phyloP scores from a whole-genome alignment of 2,888 invertebrate genomes.

The Asteroscopus sphinx region DNA sequence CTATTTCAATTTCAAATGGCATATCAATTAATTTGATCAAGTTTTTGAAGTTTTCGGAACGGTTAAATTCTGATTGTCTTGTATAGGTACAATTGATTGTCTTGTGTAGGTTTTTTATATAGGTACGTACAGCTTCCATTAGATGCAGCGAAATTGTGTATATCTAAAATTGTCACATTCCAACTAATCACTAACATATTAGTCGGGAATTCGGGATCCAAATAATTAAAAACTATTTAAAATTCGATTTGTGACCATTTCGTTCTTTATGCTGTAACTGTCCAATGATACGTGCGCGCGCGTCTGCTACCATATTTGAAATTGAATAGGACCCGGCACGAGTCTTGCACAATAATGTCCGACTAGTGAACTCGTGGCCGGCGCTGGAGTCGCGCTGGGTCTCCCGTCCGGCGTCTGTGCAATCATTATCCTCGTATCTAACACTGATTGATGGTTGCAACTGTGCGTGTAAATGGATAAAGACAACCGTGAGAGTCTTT shows the following conservation, averaged over 20 bases:
- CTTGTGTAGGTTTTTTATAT: too few species aligned
- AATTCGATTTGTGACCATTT: conserved; percentile 71
- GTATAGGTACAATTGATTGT: too few species aligned
- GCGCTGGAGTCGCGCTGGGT: conserved; percentile 62
- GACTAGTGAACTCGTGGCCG: conserved; percentile 71
- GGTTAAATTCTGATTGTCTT: too few species aligned
- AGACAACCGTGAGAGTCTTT: conserved; percentile 61
- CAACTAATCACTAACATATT: conserved; percentile 40
- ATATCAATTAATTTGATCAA: too few species aligned
- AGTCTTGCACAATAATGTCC: conserved; percentile 85
- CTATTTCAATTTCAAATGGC: too few species aligned
- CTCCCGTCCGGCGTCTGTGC: conserved; percentile 39
- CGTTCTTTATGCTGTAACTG: conserved; percentile 75
- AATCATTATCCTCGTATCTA: conserved; percentile 47
- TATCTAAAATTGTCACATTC: conserved; percentile 37
- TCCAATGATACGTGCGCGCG: conserved; percentile 79
- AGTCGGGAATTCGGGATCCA: conserved; percentile 48
- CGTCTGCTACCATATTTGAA: conserved; percentile 85
- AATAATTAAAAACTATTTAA: conserved; percentile 68
- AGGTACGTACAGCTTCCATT: too few species aligned
- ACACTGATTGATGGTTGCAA: conserved; percentile 48
- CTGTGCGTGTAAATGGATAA: conserved; percentile 62
- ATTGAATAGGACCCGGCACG: conserved; percentile 86
- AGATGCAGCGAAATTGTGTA: conserved; percentile 18
- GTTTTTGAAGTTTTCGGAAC: too few species aligned